Base-by-base conservation (phyloP, 2,113 vertebrate genomes). In the Semnopithecus entellus region DNA sequence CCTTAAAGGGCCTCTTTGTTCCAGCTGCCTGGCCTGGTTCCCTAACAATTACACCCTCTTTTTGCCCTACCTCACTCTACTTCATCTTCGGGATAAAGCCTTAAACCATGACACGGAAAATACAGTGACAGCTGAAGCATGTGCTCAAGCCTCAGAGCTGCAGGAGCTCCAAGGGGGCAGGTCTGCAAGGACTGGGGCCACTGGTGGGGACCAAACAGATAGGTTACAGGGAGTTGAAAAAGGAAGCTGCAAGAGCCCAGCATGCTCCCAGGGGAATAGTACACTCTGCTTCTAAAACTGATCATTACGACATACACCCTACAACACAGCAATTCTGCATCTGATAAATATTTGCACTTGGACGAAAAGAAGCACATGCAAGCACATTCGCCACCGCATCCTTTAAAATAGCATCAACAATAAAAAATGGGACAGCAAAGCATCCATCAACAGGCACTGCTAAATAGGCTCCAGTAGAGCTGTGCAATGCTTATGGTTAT, bases 391-490 rank as follows among this genome's bases (percentile, higher is more conserved):
- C 43, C 17, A 59, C 88, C 48, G 66, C 88, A 40, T 27, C 32
- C 32, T 70, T 79, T 61, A 79, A 96, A 95, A 96, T 76, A 82
- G 93, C 80, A 50, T 6, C 48, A 5, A 32, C 40, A 25, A 73
- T 32, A 45, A 70, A 87, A 68, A 59, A 32, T 0, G 18, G 52
- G 59, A 27, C 64, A 32, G 66, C 35, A 66, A 30, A 66, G 50
- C 59, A 20, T 61, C 16, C 50, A n/a, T 32, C 96, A n/a, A 6
- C 64, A 52, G 61, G 5, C 55, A 7, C 59, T 40, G 82, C 61
- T 75, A 32, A 43, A 45, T 0, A 70, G 92, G 73, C 50, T 57
- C 52, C 5, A 0, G 84, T 43, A 18, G 1, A 52, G 55, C 25
- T 18, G 43, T 17, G 30, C 30, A 17, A 6, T 9, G 70, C 11